phyloP scores from a whole-genome alignment of 64 coral and sea anemone species.

The Montipora efflorescens region DNA sequence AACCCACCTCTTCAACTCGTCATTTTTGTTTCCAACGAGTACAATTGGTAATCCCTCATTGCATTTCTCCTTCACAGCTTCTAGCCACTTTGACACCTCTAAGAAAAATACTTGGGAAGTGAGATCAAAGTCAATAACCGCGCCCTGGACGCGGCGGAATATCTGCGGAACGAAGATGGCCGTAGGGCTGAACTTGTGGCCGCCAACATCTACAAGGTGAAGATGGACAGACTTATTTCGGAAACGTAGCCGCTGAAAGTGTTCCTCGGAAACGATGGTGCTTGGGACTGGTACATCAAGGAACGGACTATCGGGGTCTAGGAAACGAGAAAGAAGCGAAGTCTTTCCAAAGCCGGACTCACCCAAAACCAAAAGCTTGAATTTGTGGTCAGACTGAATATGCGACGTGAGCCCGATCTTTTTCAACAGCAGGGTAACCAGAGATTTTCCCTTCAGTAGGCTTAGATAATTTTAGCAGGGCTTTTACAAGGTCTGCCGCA shows the following conservation, averaged over 20 bases:
- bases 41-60: constrained; percentile 42
- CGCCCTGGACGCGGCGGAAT: constrained; percentile 67
- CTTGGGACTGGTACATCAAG: not conserved
- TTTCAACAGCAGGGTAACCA: not conserved
- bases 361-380: constrained; percentile 66
- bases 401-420: not conserved
- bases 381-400: constrained; percentile 47
- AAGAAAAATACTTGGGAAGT: constrained; percentile 50
- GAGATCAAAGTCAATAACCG: constrained; percentile 74
- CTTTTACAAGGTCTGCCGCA: constrained; percentile 6
- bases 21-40: constrained; percentile 90
- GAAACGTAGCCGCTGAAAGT: constrained; percentile 68
- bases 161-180: constrained; percentile 62
- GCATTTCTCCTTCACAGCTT: constrained; percentile 21
- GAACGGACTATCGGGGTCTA: constrained; percentile 4
- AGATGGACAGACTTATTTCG: constrained; percentile 79
- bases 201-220: constrained; percentile 79
- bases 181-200: constrained; percentile 26
- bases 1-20: constrained; percentile 23
- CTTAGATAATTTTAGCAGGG: constrained; percentile 29
- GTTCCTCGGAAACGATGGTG: constrained; percentile 55
- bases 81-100: constrained; percentile 69
- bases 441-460: not conserved
- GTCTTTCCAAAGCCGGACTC: constrained; percentile 68
- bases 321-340: constrained; percentile 57